A percentile compares a stretch with the other conserved stretches of the same genome.
These are phyloP conservation scores for Crotalus horridus DNA, from an alignment of 2,113 vertebrate species.

Conservation along the genomic window DNA sequence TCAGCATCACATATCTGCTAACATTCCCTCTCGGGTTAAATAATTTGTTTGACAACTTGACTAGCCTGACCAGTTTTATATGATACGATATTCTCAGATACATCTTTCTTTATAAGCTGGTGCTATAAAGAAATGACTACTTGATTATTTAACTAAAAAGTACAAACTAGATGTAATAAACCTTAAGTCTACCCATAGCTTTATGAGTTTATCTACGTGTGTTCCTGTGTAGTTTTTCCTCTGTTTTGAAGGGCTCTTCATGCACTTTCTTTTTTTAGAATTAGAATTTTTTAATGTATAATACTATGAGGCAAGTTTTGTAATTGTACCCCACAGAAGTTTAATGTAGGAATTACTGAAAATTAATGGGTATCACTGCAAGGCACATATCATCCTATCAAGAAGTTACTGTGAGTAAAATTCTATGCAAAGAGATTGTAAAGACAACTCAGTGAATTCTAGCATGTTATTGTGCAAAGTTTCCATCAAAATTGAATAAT, in stretches of 20 bases:
- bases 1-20: not conserved
- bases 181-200: not conserved
- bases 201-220: not conserved
- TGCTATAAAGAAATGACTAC: not conserved
- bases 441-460: not conserved
- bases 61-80: not conserved
- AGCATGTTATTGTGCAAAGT: not conserved
- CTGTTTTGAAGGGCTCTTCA: not conserved
- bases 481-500: not conserved
- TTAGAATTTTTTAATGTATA: not conserved
- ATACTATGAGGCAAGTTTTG: not conserved
- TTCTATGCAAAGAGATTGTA: not conserved
- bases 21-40: not conserved
- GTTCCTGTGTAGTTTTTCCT: not conserved
- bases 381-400: not conserved
- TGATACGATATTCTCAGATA: not conserved
- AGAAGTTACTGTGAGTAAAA: not conserved
- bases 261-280: not conserved
- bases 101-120: not conserved
- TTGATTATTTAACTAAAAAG: not conserved
- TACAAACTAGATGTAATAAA: not conserved
- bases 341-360: not conserved
- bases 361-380: not conserved
- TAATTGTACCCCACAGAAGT: not conserved
- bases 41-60: not conserved